Conservation (phyloP, 2,113 vertebrate species). For the Ranitomeya imitator region DNA sequence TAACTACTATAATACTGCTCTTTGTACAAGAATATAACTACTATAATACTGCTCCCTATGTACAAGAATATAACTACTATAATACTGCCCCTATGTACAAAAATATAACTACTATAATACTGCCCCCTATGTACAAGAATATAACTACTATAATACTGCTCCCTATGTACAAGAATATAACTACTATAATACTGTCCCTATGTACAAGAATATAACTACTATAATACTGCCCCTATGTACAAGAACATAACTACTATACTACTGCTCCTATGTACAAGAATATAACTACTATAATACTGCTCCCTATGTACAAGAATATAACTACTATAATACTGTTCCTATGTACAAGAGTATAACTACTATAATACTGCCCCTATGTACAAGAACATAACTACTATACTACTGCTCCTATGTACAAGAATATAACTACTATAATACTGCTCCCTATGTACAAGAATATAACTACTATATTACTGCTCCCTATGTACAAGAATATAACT, state of each 20-base stretch:
- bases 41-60: neutral
- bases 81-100: neutral
- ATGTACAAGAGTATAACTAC: neutral
- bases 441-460: neutral
- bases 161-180: neutral
- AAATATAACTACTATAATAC: neutral
- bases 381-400: neutral
- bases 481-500: neutral
- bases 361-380: neutral
- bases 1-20: constrained; percentile 1
- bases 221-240: neutral
- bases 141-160: constrained; percentile 6
- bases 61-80: neutral
- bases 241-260: neutral
- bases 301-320: neutral
- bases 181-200: neutral
- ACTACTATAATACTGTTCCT: neutral
- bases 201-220: neutral
- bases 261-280: too few relatives aligned
- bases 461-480: neutral
- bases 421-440: constrained; percentile 7
- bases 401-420: neutral
- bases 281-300: neutral
- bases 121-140: neutral
- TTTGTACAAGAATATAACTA: neutral